Conservation (phyloP, 1,140 invertebrate species). For the roundworm (Caenorhabditis elegans) region DNA sequence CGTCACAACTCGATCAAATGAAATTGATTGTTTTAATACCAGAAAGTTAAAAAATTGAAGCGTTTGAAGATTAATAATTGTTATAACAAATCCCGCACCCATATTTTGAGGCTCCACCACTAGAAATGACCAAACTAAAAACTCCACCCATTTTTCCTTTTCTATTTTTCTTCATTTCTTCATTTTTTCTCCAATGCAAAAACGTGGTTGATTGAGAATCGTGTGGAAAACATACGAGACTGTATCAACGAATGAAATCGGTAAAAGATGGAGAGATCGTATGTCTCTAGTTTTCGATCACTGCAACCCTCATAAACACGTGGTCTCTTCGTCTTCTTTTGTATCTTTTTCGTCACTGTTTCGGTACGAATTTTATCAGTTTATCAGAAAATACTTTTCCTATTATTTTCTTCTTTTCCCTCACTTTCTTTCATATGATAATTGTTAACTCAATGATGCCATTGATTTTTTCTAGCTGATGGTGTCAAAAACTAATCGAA, state of each 20-base stretch:
- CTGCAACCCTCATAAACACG: background rate
- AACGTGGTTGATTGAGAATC: background rate
- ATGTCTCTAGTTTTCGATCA: constrained; percentile 9
- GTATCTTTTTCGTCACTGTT: background rate
- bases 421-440: background rate
- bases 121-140: background rate
- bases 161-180: background rate
- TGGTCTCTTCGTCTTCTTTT: background rate
- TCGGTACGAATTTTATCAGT: constrained; percentile 22
- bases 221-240: background rate
- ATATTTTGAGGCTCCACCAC: no score
- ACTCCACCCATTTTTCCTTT: background rate
- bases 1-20: no score
- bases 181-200: background rate
- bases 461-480: no score
- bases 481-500: no score
- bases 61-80: no score
- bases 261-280: background rate
- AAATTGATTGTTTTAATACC: no score
- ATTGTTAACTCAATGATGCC: no score
- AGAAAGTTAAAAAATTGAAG: no score
- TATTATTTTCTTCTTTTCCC: background rate
- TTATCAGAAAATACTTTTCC: background rate
- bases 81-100: no score
- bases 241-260: background rate